Conservation (phyloP, 2,888 invertebrate genomes). For the Enoplolaimus lenunculus region DNA sequence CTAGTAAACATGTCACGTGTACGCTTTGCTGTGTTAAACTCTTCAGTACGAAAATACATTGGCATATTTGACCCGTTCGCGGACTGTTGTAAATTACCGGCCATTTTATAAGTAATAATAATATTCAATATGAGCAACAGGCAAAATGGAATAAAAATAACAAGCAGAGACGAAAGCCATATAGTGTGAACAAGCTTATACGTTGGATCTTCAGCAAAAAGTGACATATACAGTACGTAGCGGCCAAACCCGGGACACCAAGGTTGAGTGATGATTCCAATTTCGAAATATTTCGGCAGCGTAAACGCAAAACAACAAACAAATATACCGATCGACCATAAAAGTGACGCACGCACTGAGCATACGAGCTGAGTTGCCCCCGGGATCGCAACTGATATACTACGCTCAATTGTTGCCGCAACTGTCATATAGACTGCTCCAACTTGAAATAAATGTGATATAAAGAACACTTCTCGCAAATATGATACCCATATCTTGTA, state of each 20-base stretch:
- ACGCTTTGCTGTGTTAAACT: no score
- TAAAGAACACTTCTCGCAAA: conserved; percentile 28
- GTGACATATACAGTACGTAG: not conserved
- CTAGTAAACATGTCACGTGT: no score
- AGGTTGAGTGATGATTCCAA: conserved; percentile 27
- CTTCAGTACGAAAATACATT: no score
- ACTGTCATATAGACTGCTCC: conserved; percentile 26
- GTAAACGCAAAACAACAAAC: conserved; percentile 29
- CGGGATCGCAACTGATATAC: conserved; percentile 33
- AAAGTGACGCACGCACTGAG: not conserved
- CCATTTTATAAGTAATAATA: conserved; percentile 58
- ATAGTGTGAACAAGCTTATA: conserved; percentile 59
- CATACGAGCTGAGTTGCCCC: not conserved
- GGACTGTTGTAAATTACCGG: conserved; percentile 41
- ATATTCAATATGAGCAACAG: conserved; percentile 49
- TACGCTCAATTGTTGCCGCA: conserved; percentile 35
- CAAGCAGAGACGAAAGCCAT: conserved; percentile 81
- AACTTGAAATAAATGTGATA: conserved; percentile 36
- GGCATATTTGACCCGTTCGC: no score
- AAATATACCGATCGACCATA: no score
- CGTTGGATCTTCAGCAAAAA: not conserved
- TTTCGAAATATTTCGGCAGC: conserved; percentile 35
- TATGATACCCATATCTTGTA: conserved; percentile 13
- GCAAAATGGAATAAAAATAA: conserved; percentile 80
- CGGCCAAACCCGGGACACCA: not conserved